phyloP scores from a whole-genome alignment of 2,797 vertebrate species.

The Protonibea diacanthus region DNA sequence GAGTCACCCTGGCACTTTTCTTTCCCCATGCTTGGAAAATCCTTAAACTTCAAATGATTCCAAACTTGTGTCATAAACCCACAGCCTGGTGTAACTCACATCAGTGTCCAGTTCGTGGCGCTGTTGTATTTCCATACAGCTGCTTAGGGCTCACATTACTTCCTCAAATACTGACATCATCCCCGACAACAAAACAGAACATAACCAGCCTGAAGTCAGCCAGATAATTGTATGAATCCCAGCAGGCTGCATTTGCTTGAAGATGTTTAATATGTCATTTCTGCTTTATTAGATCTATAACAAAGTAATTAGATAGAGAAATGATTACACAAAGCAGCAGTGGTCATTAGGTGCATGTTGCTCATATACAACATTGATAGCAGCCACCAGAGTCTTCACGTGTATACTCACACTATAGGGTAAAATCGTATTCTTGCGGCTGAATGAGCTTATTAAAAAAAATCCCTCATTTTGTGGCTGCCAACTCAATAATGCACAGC shows the following conservation, averaged over 20 bases:
- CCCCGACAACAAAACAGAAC: neutral
- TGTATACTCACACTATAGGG: neutral
- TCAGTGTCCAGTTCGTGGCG: slow-evolving; percentile 27
- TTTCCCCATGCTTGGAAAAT: neutral
- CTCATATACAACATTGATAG: neutral
- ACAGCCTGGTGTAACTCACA: neutral
- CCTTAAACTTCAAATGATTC: neutral
- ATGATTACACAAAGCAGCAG: slow-evolving; percentile 13
- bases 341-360: neutral
- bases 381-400: neutral
- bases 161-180: neutral
- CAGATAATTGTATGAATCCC: slow-evolving; percentile 16
- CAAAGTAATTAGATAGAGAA: slow-evolving; percentile 3
- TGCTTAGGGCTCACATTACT: neutral
- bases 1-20: slow-evolving; percentile 1
- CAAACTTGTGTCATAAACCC: neutral
- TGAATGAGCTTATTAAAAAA: neutral
- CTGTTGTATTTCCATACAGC: slow-evolving; percentile 14
- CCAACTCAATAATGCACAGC: neutral
- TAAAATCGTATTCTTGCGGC: neutral
- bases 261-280: slow-evolving; percentile 3
- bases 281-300: slow-evolving; percentile 33
- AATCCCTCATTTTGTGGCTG: neutral
- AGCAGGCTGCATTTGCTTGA: neutral
- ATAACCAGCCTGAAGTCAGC: neutral